These are phyloP conservation scores for Disparrhopalites patrizii DNA, from an alignment of 2,888 invertebrate species.

Conservation along the genomic window DNA sequence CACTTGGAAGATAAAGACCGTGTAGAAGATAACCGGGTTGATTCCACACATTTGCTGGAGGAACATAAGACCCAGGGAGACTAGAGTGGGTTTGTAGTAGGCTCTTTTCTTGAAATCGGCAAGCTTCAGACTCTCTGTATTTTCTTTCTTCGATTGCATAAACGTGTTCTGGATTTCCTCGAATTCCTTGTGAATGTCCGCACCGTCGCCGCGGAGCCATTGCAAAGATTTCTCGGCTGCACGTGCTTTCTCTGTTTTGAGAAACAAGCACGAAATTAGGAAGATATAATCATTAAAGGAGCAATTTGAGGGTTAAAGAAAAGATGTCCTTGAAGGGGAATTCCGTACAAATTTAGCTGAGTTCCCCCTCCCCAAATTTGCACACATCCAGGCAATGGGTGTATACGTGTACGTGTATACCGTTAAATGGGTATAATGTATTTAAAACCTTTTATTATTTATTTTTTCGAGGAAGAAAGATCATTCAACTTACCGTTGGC, in stretches of 20 bases:
- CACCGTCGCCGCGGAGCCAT: constrained; percentile 74
- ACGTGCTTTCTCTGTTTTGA: constrained; percentile 57
- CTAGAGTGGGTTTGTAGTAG: constrained; percentile 71
- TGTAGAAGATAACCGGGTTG: constrained; percentile 92
- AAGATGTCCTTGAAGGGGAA: too few relatives aligned
- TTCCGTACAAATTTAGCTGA: too few relatives aligned
- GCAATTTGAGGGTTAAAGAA: neutral
- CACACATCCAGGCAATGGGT: too few relatives aligned
- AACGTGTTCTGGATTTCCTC: constrained; percentile 68
- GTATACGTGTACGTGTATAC: too few relatives aligned
- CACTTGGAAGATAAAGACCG: constrained; percentile 69
- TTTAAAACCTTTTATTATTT: too few relatives aligned
- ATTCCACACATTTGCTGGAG: constrained; percentile 94
- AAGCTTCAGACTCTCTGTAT: constrained; percentile 11
- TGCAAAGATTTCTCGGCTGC: constrained; percentile 71
- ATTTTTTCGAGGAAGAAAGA: too few relatives aligned
- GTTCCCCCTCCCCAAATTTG: too few relatives aligned
- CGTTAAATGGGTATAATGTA: too few relatives aligned
- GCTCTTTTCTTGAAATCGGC: constrained; percentile 52
- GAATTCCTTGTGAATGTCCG: constrained; percentile 73
- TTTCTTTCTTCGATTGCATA: constrained; percentile 59
- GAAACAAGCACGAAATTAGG: neutral
- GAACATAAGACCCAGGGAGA: constrained; percentile 83
- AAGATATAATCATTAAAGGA: neutral
- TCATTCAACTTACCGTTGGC: constrained; percentile 59